Base-by-base conservation (phyloP, 2,888 invertebrate species). In the Epinotia ramella region DNA sequence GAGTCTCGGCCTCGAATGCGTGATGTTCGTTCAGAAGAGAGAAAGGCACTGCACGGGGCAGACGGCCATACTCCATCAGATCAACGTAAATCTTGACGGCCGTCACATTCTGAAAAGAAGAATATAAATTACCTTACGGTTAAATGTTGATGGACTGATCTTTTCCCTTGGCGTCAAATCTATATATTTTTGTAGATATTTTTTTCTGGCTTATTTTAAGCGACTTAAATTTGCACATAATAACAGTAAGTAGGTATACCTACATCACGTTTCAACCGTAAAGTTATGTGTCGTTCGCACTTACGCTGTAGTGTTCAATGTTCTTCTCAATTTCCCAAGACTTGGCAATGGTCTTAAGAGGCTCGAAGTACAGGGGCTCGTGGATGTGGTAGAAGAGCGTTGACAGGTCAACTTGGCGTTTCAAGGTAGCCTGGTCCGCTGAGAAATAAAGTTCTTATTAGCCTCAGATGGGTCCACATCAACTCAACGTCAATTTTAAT, bases 11-110 rank as follows among this genome's bases (percentile, higher is more conserved):
- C 84, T 97, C 96, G 81, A 95, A 94, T 69, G 95, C 91, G 76
- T 97, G 96, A 1, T 87, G 85, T n/a, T 89, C 86, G 79, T 96
- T 90, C 77, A 95, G 90, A 49, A 95, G 84, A 6, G 95, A 95
- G 93, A 96, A 96, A 3, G 96, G 95, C 59, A 95, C 94, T 60
- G 95, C 95, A 63, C 94, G 93, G 1, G 96, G 96, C 53, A 96
- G 88, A 53, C 94, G 83, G 80, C 95, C 88, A 69, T 93, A 84
- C 70, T 95, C 90, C 82, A 95, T 95, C 79, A 95, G 86, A 33
- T 94, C 89, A 7, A 94, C 86, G 85, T 96, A 96, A 78, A 95
- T 91, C 78, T 94, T 94, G 4, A 95, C 95, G 70, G 91, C 94
- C 71, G 94, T 91, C 4, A 91, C 88, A 86, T 95, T 94, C 95